Evolutionary conservation across 2,797 vertebrate species (phyloP).

Genomic region (Eleutherodactylus coqui): DNA sequence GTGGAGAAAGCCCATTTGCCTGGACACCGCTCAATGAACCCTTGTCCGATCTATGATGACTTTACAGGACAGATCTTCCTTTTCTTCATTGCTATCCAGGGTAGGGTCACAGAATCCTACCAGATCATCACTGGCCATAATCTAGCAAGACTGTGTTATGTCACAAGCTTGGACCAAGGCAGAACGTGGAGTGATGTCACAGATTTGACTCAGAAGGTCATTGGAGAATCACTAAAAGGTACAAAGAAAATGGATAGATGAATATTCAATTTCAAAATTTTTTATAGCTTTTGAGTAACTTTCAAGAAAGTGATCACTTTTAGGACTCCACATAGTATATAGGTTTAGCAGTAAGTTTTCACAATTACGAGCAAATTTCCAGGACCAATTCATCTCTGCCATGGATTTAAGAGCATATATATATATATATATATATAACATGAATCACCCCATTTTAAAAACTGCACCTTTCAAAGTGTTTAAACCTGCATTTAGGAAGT

Average conservation of each 20-base stretch:
- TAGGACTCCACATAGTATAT: no score
- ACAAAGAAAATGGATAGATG: not conserved
- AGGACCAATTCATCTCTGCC: no score
- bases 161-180: slow-evolving; percentile 84
- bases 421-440: no score
- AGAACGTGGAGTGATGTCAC: slow-evolving; percentile 84
- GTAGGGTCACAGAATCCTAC: slow-evolving; percentile 85
- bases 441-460: no score
- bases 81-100: slow-evolving; percentile 93
- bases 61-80: slow-evolving; percentile 90
- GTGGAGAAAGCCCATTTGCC: slow-evolving; percentile 81
- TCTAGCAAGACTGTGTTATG: slow-evolving; percentile 87
- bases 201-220: slow-evolving; percentile 86
- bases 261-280: no score
- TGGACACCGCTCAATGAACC: slow-evolving; percentile 94
- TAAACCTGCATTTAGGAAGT: no score
- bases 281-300: no score
- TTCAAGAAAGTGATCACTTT: no score
- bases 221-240: slow-evolving; percentile 88
- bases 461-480: no score
- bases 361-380: no score
- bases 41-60: slow-evolving; percentile 89
- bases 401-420: no score
- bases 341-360: no score
- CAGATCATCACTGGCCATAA: slow-evolving; percentile 91